phyloP scores from a whole-genome alignment of 2,888 invertebrate genomes.

The Adineta ricciae region DNA sequence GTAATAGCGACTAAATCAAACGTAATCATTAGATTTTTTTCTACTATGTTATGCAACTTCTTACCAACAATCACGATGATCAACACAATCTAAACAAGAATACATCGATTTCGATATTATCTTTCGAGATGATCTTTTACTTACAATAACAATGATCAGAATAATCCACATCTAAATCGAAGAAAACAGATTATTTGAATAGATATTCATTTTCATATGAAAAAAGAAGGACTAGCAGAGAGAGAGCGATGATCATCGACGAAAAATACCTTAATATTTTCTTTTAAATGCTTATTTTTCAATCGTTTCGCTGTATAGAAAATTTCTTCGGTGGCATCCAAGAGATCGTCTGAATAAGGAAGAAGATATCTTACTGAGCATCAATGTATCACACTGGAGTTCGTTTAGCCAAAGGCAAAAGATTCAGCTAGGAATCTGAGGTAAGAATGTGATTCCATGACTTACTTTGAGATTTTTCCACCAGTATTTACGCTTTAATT shows the following conservation, averaged over 20 bases:
- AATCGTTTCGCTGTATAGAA: neutral
- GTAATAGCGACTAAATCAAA: neutral
- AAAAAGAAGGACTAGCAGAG: too few relatives aligned
- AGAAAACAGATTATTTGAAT: too few relatives aligned
- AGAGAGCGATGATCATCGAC: too few relatives aligned
- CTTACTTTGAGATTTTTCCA: slow-evolving; percentile 78
- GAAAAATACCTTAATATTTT: neutral
- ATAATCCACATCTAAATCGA: slow-evolving; percentile 11
- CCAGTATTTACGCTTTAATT: slow-evolving; percentile 92
- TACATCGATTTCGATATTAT: neutral
- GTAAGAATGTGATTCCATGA: neutral
- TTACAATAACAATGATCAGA: slow-evolving; percentile 1
- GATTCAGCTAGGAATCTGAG: neutral
- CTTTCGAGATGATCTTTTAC: neutral
- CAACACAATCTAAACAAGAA: neutral
- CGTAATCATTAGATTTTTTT: neutral
- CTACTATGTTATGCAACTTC: neutral
- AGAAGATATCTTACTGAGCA: neutral
- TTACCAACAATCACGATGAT: slow-evolving; percentile 16
- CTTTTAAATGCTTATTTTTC: neutral
- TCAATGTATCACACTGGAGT: too few relatives aligned
- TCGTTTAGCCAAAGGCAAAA: too few relatives aligned
- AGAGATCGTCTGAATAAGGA: neutral
- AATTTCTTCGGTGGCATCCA: neutral
- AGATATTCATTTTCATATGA: too few relatives aligned